These are phyloP conservation scores for Marisa cornuarietis DNA, from an alignment of 1,140 invertebrate species.

Conservation along the genomic window DNA sequence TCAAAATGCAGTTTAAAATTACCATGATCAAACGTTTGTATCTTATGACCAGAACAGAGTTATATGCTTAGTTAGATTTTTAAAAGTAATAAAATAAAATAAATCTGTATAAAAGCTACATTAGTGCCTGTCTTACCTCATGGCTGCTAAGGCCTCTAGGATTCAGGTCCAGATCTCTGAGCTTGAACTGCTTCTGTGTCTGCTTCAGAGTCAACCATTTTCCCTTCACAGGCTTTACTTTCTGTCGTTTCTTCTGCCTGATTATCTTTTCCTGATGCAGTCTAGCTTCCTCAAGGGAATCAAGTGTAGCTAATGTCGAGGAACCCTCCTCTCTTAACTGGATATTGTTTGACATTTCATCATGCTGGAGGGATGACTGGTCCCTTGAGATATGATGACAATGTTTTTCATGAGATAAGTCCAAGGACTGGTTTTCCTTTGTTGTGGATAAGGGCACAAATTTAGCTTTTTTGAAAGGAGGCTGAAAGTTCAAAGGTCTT, in stretches of 20 bases:
- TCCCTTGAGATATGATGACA: not conserved
- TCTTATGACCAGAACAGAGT: too few relatives aligned
- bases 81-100: too few relatives aligned
- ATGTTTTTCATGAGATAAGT: not conserved
- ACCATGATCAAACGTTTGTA: too few relatives aligned
- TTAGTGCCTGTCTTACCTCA: not conserved
- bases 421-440: not conserved
- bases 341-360: not conserved
- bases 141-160: slow-evolving; percentile 30
- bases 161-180: slow-evolving; percentile 3
- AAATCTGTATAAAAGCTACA: too few relatives aligned
- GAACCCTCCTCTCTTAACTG: not conserved
- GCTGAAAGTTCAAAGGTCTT: slow-evolving; percentile 14
- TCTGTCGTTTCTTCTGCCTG: slow-evolving; percentile 31
- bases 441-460: slow-evolving; percentile 4
- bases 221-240: slow-evolving; percentile 41
- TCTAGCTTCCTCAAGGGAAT: slow-evolving; percentile 35
- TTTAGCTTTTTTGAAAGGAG: slow-evolving; percentile 30
- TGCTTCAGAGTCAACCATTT: slow-evolving; percentile 38
- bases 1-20: too few relatives aligned
- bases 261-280: slow-evolving; percentile 47
- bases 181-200: slow-evolving; percentile 21
- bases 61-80: too few relatives aligned
- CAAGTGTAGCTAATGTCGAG: not conserved
- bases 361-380: not conserved